Conservation (phyloP, 1,140 invertebrate species). For the Anoplophora glabripennis region DNA sequence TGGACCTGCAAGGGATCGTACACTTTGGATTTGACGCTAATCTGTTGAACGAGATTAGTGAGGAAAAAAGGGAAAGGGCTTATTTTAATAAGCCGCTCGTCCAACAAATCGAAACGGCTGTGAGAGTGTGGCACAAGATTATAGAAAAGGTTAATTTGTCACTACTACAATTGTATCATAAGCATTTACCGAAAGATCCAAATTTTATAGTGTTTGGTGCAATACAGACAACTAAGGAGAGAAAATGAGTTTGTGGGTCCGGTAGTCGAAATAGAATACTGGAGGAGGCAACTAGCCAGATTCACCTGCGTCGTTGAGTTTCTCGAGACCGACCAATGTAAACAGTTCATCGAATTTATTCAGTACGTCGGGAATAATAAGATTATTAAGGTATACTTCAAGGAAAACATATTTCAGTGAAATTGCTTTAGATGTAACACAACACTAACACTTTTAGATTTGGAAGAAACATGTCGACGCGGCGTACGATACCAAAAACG, state of each 20-base stretch:
- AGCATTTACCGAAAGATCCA: neutral
- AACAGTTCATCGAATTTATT: constrained; percentile 65
- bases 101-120: constrained; percentile 55
- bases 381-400: constrained; percentile 18
- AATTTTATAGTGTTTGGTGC: constrained; percentile 57
- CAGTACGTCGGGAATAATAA: constrained; percentile 35
- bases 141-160: constrained; percentile 57
- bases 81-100: constrained; percentile 54
- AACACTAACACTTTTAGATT: constrained; percentile 53
- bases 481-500: constrained; percentile 72
- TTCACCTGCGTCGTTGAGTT: constrained; percentile 81
- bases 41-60: constrained; percentile 52
- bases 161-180: neutral
- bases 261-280: constrained; percentile 75
- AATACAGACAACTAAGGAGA: constrained; percentile 71
- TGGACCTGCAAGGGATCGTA: constrained; percentile 57
- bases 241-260: constrained; percentile 80
- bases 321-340: constrained; percentile 62
- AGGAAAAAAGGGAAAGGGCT: constrained; percentile 49
- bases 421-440: too few species aligned
- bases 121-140: constrained; percentile 62
- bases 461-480: constrained; percentile 74
- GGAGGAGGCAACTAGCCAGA: constrained; percentile 72
- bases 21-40: constrained; percentile 56
- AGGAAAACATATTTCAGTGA: too few species aligned